phyloP scores from a whole-genome alignment of 2,113 vertebrate species.

The Toxotes chatareus region DNA sequence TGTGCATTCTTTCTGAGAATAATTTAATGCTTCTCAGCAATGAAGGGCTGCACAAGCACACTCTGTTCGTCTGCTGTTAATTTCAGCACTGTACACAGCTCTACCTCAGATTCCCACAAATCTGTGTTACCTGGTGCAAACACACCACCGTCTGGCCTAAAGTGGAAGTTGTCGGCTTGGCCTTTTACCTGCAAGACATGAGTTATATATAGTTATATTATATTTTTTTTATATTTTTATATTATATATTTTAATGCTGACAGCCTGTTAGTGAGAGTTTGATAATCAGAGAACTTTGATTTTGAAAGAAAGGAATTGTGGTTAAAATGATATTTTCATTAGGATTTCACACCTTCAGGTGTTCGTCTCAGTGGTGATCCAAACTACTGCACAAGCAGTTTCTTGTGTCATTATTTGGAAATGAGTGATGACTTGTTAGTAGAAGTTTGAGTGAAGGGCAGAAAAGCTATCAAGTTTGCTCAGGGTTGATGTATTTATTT shows the following conservation, averaged over 20 bases:
- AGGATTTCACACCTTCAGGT: not conserved
- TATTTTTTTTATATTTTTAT: no score
- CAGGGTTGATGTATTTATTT: not conserved
- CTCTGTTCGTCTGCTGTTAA: not conserved
- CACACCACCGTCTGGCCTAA: conserved; percentile 74
- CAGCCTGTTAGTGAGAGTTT: rapidly evolving
- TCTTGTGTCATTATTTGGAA: not conserved
- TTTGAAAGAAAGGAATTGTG: not conserved
- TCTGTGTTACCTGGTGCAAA: conserved; percentile 49
- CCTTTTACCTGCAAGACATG: not conserved
- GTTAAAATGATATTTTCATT: not conserved
- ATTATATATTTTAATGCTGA: not conserved
- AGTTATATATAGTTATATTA: not conserved
- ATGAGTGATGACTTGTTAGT: not conserved
- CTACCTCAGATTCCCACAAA: not conserved
- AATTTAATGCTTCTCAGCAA: not conserved
- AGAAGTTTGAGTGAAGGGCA: not conserved
- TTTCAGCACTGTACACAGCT: not conserved
- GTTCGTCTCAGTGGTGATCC: not conserved
- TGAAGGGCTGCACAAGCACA: not conserved
- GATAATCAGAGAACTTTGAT: not conserved
- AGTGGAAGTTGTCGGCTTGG: conserved; percentile 27
- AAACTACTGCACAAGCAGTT: not conserved
- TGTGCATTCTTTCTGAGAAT: not conserved
- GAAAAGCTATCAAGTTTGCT: not conserved